These are phyloP conservation scores for Parazoanthus darwini DNA, from an alignment of 92 coral and sea anemone genomes.

Conservation along the genomic window DNA sequence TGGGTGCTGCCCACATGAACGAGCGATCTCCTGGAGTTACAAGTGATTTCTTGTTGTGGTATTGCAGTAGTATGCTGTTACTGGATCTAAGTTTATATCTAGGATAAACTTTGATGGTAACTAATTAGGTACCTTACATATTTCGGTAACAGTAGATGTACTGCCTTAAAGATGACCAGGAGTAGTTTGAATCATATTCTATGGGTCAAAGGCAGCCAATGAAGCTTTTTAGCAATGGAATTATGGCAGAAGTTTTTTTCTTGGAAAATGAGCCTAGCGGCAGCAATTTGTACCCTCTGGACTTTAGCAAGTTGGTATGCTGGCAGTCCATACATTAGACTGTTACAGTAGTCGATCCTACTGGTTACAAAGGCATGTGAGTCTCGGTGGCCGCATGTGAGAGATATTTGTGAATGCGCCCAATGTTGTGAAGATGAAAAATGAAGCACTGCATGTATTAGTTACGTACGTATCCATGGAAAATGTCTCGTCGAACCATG, in stretches of 20 bases:
- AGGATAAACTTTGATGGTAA: neutral
- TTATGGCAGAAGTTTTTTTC: no score
- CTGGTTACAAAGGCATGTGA: constrained; percentile 39
- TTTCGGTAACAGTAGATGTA: neutral
- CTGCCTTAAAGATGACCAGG: neutral
- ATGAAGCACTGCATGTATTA: constrained; percentile 40
- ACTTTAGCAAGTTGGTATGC: constrained; percentile 25
- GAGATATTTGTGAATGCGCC: constrained; percentile 46
- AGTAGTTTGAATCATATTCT: neutral
- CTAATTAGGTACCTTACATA: neutral
- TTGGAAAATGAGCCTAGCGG: neutral
- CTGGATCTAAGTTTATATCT: neutral
- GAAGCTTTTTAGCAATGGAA: no score
- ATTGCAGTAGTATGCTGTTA: neutral
- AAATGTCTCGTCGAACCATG: constrained; percentile 36
- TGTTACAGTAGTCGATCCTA: constrained; percentile 15
- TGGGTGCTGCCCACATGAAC: neutral
- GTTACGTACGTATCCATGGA: constrained; percentile 35
- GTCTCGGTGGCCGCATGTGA: constrained; percentile 20
- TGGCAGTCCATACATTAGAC: constrained; percentile 32
- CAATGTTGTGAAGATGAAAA: constrained; percentile 39
- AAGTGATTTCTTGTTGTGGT: neutral
- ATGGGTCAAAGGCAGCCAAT: neutral
- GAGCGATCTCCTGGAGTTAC: neutral
- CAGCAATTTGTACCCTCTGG: constrained; percentile 25